Base-by-base conservation (phyloP, 2,888 invertebrate species). In the Pediacus dermestoides region DNA sequence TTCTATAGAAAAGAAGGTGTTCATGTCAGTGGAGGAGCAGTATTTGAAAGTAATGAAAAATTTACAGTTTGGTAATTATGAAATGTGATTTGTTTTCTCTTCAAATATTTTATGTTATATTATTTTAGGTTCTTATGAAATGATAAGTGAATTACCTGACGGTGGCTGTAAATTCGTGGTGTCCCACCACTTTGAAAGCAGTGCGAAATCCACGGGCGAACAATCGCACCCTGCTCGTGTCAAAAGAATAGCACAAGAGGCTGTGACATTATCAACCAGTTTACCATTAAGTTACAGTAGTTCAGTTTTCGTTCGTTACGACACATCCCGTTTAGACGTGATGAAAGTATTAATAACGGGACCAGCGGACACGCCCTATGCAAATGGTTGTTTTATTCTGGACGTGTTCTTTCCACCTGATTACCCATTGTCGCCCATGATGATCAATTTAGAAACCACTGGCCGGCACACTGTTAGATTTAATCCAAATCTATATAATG, bases 261-360 rank as follows among this genome's bases (percentile, higher is more conserved):
- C 92, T 27, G 92, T 93, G 46, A 94, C 94, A 16, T 77, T 95
- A 34, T 90, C 91, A 50, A 92, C 91, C 39, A 88, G 88, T 52
- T 76, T 95, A 59, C 95, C 95, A 47, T 78, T 95, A 39, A 92
- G 92, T 31, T 89, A 86, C 70, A 90, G 89, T 68, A 91, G 91
- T 66, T 89, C 90, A 49, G 94, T 95, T 46, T 95, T 95, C 76
- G 93, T 95, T 48, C 80, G 95, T 53, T 91, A 91, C 70, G 94
- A 94, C 73, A 85, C 90, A 45, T 93, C 94, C 69, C 78, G 94
- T 45, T 78, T 95, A 52, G 94, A 95, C 69, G 83, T 94, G 49
- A 95, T 95, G 93, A 95, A 95, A 78, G 88, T 93, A 41, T 73
- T 94, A 49, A 93, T 94, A 66, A 40, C 43, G 30, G 90, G 91